These are phyloP conservation scores for Zaprionus ghesquierei DNA, from an alignment of 1,140 invertebrate genomes.

Conservation along the genomic window DNA sequence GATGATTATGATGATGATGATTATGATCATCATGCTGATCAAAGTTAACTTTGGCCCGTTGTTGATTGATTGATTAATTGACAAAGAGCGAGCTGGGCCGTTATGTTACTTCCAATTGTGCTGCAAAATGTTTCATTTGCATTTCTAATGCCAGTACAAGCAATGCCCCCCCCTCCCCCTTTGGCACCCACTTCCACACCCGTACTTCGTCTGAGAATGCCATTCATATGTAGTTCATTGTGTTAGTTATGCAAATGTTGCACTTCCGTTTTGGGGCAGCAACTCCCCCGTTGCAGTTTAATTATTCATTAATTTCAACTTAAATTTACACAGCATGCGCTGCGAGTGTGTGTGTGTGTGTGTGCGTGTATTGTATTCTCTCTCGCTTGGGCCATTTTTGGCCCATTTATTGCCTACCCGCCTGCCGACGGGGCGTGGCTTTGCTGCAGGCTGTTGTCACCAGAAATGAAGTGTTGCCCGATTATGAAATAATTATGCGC, in stretches of 20 bases:
- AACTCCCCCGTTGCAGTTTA: slow-evolving; percentile 54
- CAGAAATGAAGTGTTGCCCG: slow-evolving; percentile 67
- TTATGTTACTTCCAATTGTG: slow-evolving; percentile 62
- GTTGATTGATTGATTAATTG: slow-evolving; percentile 81
- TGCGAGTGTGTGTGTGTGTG: neutral
- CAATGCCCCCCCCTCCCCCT: neutral
- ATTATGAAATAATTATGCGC: slow-evolving; percentile 77
- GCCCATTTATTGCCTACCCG: slow-evolving; percentile 45
- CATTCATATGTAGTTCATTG: slow-evolving; percentile 64
- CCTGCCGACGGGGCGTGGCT: slow-evolving; percentile 35
- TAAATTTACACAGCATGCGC: slow-evolving; percentile 44
- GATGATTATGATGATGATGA: neutral
- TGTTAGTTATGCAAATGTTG: slow-evolving; percentile 76
- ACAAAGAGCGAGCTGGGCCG: slow-evolving; percentile 70
- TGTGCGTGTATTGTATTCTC: slow-evolving; percentile 1
- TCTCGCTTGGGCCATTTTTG: slow-evolving; percentile 40
- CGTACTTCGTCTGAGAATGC: neutral
- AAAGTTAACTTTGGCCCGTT: slow-evolving; percentile 27
- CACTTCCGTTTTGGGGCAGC: slow-evolving; percentile 53
- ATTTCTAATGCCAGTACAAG: slow-evolving; percentile 49
- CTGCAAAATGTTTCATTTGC: slow-evolving; percentile 44
- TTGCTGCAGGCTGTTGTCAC: slow-evolving; percentile 69
- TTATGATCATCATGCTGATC: slow-evolving; percentile 24
- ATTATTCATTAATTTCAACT: slow-evolving; percentile 81
- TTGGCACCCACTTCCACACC: neutral